Percentiles rank a stretch among this genome's conserved stretches.
phyloP scores from a whole-genome alignment of 2,888 invertebrate genomes.

The Troides aeacus region DNA sequence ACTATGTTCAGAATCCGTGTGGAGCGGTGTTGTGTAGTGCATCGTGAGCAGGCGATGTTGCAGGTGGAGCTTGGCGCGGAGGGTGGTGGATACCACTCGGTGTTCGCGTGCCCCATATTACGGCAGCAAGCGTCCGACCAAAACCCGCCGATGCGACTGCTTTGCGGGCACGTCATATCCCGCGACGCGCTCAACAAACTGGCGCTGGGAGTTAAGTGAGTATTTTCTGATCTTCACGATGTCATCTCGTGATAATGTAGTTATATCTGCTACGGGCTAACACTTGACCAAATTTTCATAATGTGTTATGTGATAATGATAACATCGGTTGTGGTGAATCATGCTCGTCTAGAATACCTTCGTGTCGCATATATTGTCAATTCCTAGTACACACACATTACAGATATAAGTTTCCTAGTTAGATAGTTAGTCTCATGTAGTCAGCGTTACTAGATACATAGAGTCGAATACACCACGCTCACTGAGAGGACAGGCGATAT shows the following conservation, averaged over 20 bases:
- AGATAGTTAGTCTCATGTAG: no score
- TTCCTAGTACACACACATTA: no score
- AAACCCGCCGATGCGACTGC: conserved; percentile 98
- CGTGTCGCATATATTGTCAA: no score
- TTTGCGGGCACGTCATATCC: conserved; percentile 99
- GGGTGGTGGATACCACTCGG: conserved; percentile 96
- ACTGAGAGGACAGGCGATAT: no score
- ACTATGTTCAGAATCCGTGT: no score
- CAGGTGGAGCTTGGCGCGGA: conserved; percentile 98
- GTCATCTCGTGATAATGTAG: not conserved
- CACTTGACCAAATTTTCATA: no score
- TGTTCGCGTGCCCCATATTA: conserved; percentile 99
- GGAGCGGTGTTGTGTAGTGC: not conserved
- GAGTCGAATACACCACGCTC: no score
- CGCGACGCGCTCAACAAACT: conserved; percentile 97
- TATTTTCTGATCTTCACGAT: conserved; percentile 5
- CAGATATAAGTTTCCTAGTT: no score
- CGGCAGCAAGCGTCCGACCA: conserved; percentile 96
- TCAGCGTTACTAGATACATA: no score
- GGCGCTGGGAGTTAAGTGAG: conserved; percentile 92
- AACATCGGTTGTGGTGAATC: no score
- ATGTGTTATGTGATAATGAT: no score
- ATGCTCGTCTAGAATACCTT: no score
- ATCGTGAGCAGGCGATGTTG: conserved; percentile 13
- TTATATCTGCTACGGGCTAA: not conserved